These are phyloP conservation scores for Drosophila monieri DNA, from an alignment of 2,888 invertebrate species.

Conservation along the genomic window DNA sequence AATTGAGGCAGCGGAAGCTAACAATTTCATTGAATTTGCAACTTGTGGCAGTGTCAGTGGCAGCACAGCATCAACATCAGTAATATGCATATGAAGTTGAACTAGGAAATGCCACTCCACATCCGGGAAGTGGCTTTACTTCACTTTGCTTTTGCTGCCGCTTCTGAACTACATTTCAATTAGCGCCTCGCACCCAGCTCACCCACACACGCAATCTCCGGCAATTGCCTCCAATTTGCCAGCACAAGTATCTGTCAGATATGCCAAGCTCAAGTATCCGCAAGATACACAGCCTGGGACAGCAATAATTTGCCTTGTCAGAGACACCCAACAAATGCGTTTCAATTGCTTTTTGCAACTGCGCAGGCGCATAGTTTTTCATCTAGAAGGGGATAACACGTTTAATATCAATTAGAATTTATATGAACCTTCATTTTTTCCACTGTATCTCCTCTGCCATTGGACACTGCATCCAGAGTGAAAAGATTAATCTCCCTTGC, in stretches of 20 bases:
- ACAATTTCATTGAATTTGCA: conserved; percentile 36
- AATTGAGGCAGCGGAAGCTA: conserved; percentile 49
- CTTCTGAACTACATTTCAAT: conserved; percentile 72
- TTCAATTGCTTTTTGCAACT: conserved; percentile 58
- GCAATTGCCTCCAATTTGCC: conserved; percentile 70
- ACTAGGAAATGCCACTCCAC: conserved; percentile 48
- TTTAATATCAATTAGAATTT: background rate
- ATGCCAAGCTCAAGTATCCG: conserved; percentile 34
- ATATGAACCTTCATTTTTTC: background rate
- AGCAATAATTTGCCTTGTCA: conserved; percentile 63
- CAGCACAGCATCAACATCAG: background rate
- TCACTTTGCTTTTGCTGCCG: background rate
- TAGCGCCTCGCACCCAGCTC: conserved; percentile 52
- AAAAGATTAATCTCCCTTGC: conserved; percentile 51
- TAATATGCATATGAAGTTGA: conserved; percentile 12
- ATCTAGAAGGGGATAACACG: background rate
- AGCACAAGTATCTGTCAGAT: conserved; percentile 17
- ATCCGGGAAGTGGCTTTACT: conserved; percentile 45
- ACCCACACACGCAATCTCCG: conserved; percentile 33
- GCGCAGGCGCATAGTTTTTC: conserved; percentile 29
- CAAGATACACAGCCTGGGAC: conserved; percentile 45
- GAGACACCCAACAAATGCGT: conserved; percentile 68
- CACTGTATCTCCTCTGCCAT: background rate
- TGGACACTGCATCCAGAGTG: conserved; percentile 33
- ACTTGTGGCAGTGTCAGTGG: background rate